Base-by-base conservation (phyloP, 1,140 invertebrate species). In the Bilobella aurantiaca region DNA sequence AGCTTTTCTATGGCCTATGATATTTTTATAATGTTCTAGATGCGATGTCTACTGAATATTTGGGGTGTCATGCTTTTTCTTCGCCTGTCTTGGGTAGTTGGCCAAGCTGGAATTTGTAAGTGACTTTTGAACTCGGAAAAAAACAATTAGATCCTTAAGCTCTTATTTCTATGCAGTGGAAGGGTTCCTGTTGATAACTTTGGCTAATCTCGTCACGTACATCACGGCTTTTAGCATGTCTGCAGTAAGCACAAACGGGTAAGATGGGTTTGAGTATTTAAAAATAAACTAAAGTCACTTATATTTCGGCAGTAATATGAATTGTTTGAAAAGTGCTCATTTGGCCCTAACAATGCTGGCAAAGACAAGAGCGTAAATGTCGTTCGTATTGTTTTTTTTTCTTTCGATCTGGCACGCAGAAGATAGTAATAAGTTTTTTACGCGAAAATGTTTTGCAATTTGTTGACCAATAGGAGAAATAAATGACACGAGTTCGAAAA, bases 201-300 rank as follows among this genome's bases (percentile, higher is more conserved):
- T 86, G 42, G 80, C 84, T 0, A 79, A 81, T 23, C 61, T 83
- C 0, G 83, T 87, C 16, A 71, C 69, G 2, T 76, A 79, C 1
- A 80, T 85, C 21, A 87, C 85, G 0, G 79, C 84, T 0, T 75
- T 86, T 12, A 85, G 84, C 2, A 86, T 86, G 80, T 84, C 83
- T 29, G 85, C 85, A 16, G 86, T 87, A 34, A 84, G 82, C 70
- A 87, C 85, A 12, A 87, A 87, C 64, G 78, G 78, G 31, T 73
- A 75, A 53, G 49, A 18, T 53, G n/a, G n/a, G n/a, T n/a, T n/a
- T n/a, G n/a, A n/a, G n/a, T n/a, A n/a, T n/a, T n/a, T n/a, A n/a
- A n/a, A n/a, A n/a, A n/a, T n/a, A n/a, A n/a, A n/a, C n/a, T n/a
- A n/a, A n/a, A n/a, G n/a, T n/a, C n/a, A n/a, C n/a, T n/a, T n/a